These are phyloP conservation scores for Tricholauxania praeusta DNA, from an alignment of 2,888 invertebrate genomes.

Conservation along the genomic window DNA sequence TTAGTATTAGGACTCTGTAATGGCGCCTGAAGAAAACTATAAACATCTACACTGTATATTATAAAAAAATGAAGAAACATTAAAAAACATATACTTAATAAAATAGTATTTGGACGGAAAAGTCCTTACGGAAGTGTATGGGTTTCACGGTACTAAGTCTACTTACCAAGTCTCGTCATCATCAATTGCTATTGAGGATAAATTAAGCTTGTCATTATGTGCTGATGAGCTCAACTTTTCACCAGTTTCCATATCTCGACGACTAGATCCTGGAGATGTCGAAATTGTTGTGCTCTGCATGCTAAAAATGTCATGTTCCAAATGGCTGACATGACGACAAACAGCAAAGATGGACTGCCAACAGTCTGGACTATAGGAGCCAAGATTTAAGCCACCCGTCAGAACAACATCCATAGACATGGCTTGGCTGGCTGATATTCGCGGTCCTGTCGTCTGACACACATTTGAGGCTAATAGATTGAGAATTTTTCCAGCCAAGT, in stretches of 20 bases:
- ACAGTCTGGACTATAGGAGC: constrained; percentile 92
- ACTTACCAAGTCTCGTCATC: constrained; percentile 84
- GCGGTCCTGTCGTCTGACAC: constrained; percentile 82
- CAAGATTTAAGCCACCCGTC: constrained; percentile 87
- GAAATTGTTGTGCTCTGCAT: constrained; percentile 72
- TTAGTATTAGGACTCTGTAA: constrained; percentile 74
- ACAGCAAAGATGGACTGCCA: constrained; percentile 97
- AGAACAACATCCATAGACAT: constrained; percentile 93
- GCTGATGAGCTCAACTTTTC: constrained; percentile 66
- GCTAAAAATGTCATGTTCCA: constrained; percentile 92
- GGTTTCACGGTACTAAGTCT: no score
- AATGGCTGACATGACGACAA: constrained; percentile 90
- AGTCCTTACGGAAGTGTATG: no score
- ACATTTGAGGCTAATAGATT: constrained; percentile 89
- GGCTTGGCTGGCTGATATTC: constrained; percentile 89
- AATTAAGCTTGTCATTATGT: constrained; percentile 71
- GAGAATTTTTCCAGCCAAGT: constrained; percentile 90
- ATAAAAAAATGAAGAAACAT: not conserved
- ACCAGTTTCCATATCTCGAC: constrained; percentile 64
- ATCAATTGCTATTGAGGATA: constrained; percentile 74
- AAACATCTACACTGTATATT: constrained; percentile 80
- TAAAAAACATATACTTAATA: no score
- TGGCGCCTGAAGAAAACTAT: constrained; percentile 82
- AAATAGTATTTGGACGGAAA: no score
- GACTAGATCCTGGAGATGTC: constrained; percentile 62